These are phyloP conservation scores for Pristionchus entomophagus DNA, from an alignment of 2,888 invertebrate genomes.

Conservation along the genomic window DNA sequence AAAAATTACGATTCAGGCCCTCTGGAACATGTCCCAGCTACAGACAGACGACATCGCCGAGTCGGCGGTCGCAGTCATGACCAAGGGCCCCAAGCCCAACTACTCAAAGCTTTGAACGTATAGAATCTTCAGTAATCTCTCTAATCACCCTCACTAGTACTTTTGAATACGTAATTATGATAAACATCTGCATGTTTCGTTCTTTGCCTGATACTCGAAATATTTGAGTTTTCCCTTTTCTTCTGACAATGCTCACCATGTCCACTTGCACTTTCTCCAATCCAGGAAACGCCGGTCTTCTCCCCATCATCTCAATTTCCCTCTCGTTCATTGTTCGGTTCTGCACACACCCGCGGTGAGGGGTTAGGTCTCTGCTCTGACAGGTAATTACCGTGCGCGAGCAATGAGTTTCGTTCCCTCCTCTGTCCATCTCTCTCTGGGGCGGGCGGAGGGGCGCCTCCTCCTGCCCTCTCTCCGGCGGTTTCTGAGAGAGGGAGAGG, in stretches of 20 bases:
- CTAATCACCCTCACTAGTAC: no score
- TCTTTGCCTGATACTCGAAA: no score
- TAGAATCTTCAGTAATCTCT: no score
- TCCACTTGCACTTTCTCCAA: slow-evolving; percentile 12
- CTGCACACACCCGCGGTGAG: not conserved
- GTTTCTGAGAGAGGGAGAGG: slow-evolving; percentile 10
- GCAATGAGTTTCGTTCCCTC: not conserved
- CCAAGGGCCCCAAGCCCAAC: slow-evolving; percentile 12
- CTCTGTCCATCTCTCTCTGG: not conserved
- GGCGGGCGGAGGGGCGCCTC: not conserved
- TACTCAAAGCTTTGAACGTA: not conserved
- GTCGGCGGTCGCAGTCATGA: not conserved
- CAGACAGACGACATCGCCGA: slow-evolving; percentile 10
- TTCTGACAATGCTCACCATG: no score
- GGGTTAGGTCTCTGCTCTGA: not conserved
- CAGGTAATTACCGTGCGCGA: slow-evolving; percentile 3
- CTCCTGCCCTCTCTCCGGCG: not conserved
- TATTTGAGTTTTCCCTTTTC: no score
- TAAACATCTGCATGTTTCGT: no score
- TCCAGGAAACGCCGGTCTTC: slow-evolving; percentile 7
- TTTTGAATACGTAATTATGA: no score
- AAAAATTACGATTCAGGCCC: no score
- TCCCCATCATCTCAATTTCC: not conserved
- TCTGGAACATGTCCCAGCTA: slow-evolving; percentile 6
- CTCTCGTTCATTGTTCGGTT: slow-evolving; percentile 34